Evolutionary conservation across 2,888 invertebrate species (phyloP), one percentile per base, ranked within the genome.

Genomic region (Smittia sp.): DNA sequence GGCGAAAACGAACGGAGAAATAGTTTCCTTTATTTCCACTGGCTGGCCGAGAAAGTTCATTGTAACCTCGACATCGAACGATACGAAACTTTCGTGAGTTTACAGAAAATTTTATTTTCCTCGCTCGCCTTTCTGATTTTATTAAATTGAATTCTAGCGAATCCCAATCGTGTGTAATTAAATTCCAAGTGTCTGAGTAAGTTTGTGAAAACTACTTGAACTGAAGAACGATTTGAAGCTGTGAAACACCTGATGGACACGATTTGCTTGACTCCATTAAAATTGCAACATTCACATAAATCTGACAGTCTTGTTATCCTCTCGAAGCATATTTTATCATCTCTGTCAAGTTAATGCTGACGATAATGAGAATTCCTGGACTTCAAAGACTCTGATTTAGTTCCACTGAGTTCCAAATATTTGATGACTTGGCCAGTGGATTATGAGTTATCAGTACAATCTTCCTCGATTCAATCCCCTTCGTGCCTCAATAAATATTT

Each of bases 81-180:
- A n/a, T n/a, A n/a, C n/a, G n/a, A 32, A 32, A 32, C 32, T 32
- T 32, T 9, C 32, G 9, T 32, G 58, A 58, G 20, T 58, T 58
- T 9, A 58, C n/a, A 20, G 58, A 58, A 39, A 39, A 58, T 18
- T 58, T 18, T 4, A 58, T 20, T 58, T 58, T 58, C 2, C 20
- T n/a, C 58, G 2, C 18, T 46, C 18, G n/a, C 11, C 18, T 46
- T 46, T 46, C 2, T 58, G 58, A 58, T 58, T 58, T 58, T 58
- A 58, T 58, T 58, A 20, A 58, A 58, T 58, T 58, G 58, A 58
- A 58, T 20, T 58, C 22, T 20, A 58, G 18, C 58, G 22, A 58
- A 58, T 58, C 58, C 20, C 15, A 1, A 13, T 22, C 22, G 7
- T 18, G 2, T 18, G 58, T 58, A 58, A 58, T 58, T 58, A 58